Evolutionary conservation across 2,113 vertebrate genomes (phyloP), one percentile per base, ranked within the genome.

Genomic region (Mustela lutreola): DNA sequence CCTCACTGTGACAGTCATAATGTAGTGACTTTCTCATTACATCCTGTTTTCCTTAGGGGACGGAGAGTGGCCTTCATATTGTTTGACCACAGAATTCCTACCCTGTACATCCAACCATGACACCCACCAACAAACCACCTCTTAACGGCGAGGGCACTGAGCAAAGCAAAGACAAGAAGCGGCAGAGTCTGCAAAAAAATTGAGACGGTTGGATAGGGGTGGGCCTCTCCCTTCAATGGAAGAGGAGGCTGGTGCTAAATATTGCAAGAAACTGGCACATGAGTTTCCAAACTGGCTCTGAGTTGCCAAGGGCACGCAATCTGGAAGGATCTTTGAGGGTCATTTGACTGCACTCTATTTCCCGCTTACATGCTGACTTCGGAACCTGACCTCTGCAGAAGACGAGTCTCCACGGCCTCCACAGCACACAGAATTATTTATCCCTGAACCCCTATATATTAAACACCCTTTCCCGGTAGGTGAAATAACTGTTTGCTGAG

Each of bases 161-260:
- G 50, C 19, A 58, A 78, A 16, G 70, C 42, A 31, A 33, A n/a
- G 26, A 58, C 22, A 31, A 42, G 11, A 28, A 50, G 42, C 5
- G 7, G 45, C 5, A 28, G 16, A 31, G 45, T 21, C 0, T 0
- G 5, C 22, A 42, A 42, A 82, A 67, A 62, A 80, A 2, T 7
- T 3, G 0, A 48, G 2, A 53, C 2, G 0, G 15, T 1, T 50
- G 8, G 16, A 1, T 0, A 39, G 28, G 50, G 9, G 2, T 33
- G 39, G 33, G 24, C 83, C 60, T 48, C 79, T 86, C 50, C 67
- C 86, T 62, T n/a, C 42, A 5, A 10, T 0, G 1, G 42, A 70
- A 92, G 26, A 56, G 18, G 26, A 9, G 28, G 28, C 87, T 84
- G 11, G 36, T 9, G 36, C 78, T 70, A 31, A 70, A 65, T 70